These are phyloP conservation scores for Sprattus sprattus DNA, from an alignment of 2,113 vertebrate genomes.

Conservation along the genomic window DNA sequence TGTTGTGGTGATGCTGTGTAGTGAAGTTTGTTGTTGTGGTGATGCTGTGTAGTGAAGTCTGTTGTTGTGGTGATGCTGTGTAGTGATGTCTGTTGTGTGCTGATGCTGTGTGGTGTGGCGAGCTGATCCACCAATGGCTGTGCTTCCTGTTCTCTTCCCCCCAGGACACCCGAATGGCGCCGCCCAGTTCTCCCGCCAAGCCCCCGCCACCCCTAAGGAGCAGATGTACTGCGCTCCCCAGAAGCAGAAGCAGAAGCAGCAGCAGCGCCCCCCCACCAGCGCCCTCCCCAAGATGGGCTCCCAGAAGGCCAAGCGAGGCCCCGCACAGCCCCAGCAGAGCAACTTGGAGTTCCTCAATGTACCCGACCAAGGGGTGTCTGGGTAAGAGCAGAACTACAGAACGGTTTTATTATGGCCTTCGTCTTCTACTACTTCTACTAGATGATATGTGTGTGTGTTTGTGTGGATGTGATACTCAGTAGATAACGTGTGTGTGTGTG, in stretches of 20 bases:
- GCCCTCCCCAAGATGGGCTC: conserved; percentile 63
- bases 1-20: too few relatives aligned
- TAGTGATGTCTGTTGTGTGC: too few relatives aligned
- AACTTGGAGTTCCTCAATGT: conserved; percentile 94
- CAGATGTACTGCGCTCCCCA: conserved; percentile 63
- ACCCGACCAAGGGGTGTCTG: conserved; percentile 90
- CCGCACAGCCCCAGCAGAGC: conserved; percentile 35
- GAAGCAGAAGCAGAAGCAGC: conserved; percentile 59
- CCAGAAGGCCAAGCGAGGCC: conserved; percentile 55
- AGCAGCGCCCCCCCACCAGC: conserved; percentile 56
- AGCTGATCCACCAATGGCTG: neutral
- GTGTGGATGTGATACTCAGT: neutral
- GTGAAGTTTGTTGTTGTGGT: too few relatives aligned
- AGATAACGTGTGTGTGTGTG: neutral
- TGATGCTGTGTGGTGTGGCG: neutral
- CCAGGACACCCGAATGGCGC: conserved; percentile 80
- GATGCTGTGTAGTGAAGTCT: too few relatives aligned
- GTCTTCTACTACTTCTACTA: too few relatives aligned
- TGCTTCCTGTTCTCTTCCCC: conserved; percentile 16
- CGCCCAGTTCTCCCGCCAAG: conserved; percentile 60
- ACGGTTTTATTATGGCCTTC: too few relatives aligned
- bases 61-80: too few relatives aligned
- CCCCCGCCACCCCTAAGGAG: conserved; percentile 38
- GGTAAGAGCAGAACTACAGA: conserved; percentile 67
- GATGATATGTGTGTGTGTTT: neutral